Evolutionary conservation across 2,113 vertebrate genomes (phyloP), one percentile per base, ranked within the genome.

Genomic region (Misgurnus mizolepis): DNA sequence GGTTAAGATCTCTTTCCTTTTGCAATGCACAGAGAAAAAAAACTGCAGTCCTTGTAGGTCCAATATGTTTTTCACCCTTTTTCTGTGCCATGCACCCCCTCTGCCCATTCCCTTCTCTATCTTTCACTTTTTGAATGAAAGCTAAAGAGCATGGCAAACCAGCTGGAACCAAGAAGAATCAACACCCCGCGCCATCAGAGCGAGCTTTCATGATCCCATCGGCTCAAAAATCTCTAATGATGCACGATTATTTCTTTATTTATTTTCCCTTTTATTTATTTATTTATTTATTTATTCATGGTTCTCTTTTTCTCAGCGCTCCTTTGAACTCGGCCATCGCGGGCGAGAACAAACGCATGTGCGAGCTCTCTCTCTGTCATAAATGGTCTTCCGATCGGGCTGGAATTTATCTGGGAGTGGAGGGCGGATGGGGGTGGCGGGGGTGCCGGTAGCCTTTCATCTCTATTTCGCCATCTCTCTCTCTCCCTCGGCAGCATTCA

Each of bases 381-480:
- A 78, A 84, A 83, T 82, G 80, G 75, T 82, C 18, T 80, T 78
- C 83, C 75, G 76, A 78, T 76, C 80, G 86, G 67, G 83, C 80
- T 76, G 70, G 87, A 88, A 85, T 89, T 87, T 90, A 87, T 90
- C n/a, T 4, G 17, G 27, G 58, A 67, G 60, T 75, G 45, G 60
- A 69, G 81, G 61, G 69, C 17, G 39, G 70, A 79, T 7, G 61
- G 72, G 80, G 62, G 71, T 70, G 68, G 11, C 50, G 27, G 78
- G 85, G 80, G 43, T 55, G 66, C 67, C 22, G 84, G 73, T 72
- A 49, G 78, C 77, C 90, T 91, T 92, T 91, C 85, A 90, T 92
- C 87, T 84, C 61, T 67, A 34, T 76, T 27, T 50, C 34, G 61
- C n/a, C 45, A 27, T 45, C 12, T 61, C 68, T 49, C 45, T 55